phyloP scores from a whole-genome alignment of 2,888 invertebrate species.

The Drosophila demipolita region DNA sequence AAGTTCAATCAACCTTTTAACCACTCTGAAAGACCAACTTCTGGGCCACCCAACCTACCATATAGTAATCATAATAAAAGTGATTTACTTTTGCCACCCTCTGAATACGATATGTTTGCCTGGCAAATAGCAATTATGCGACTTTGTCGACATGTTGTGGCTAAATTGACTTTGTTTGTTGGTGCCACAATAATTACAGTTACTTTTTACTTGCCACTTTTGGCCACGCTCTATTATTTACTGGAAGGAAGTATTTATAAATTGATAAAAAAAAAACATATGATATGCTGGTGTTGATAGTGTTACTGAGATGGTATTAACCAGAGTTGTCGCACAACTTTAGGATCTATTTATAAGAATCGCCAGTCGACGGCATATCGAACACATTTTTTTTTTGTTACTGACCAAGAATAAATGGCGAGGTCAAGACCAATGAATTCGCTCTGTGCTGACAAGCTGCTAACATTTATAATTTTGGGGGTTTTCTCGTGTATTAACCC shows the following conservation, averaged over 20 bases:
- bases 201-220: slow-evolving; percentile 14
- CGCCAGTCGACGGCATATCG: slow-evolving; percentile 32
- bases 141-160: neutral
- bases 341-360: slow-evolving; percentile 24
- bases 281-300: neutral
- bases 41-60: no score
- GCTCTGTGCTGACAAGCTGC: slow-evolving; percentile 30
- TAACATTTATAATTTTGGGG: slow-evolving; percentile 16
- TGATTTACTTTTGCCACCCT: slow-evolving; percentile 15
- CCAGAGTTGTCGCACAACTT: neutral
- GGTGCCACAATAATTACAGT: slow-evolving; percentile 32
- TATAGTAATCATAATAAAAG: slow-evolving; percentile 30
- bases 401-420: slow-evolving; percentile 45
- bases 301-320: neutral
- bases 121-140: neutral
- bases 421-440: slow-evolving; percentile 25
- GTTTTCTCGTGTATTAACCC: slow-evolving; percentile 1
- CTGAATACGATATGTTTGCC: slow-evolving; percentile 14
- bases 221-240: slow-evolving; percentile 51
- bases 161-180: neutral
- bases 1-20: neutral
- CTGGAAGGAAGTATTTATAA: slow-evolving; percentile 40
- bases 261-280: slow-evolving; percentile 63
- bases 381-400: slow-evolving; percentile 43
- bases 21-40: neutral